Evolutionary conservation across 2,888 invertebrate species (phyloP).

Genomic region (Exephanes ischioxanthus): DNA sequence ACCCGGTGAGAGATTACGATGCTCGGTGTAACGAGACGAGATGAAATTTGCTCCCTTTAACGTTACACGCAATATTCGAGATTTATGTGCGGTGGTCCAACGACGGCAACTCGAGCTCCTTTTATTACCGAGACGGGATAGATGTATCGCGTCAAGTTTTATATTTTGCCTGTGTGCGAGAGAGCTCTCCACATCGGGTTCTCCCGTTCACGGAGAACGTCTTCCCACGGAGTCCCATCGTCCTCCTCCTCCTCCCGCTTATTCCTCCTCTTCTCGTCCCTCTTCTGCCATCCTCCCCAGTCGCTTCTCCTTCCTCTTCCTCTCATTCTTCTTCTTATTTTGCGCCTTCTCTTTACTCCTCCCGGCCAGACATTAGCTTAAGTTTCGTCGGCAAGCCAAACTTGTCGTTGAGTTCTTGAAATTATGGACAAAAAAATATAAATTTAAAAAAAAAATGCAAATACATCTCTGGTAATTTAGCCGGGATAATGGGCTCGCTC

Average conservation of each 20-base stretch:
- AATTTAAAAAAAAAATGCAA: not conserved
- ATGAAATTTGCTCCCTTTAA: slow-evolving; percentile 63
- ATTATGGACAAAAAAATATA: slow-evolving; percentile 35
- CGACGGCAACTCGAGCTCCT: slow-evolving; percentile 66
- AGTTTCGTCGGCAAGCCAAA: slow-evolving; percentile 66
- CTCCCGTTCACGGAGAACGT: slow-evolving; percentile 51
- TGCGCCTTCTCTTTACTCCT: slow-evolving; percentile 43
- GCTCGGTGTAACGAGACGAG: slow-evolving; percentile 33
- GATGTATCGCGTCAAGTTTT: slow-evolving; percentile 53
- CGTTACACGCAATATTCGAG: slow-evolving; percentile 58
- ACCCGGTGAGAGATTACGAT: slow-evolving; percentile 32
- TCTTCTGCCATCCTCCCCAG: slow-evolving; percentile 59
- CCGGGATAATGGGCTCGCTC: no score
- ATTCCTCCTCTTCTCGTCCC: slow-evolving; percentile 60
- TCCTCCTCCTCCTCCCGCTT: slow-evolving; percentile 62
- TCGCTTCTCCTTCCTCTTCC: slow-evolving; percentile 53
- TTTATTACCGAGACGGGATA: slow-evolving; percentile 49
- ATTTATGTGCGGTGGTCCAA: slow-evolving; percentile 63
- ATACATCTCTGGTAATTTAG: not conserved
- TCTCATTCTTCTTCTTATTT: slow-evolving; percentile 51
- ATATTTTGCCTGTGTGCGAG: slow-evolving; percentile 23
- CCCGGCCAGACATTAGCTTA: slow-evolving; percentile 68
- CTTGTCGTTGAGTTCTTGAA: slow-evolving; percentile 48
- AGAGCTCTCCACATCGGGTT: slow-evolving; percentile 51
- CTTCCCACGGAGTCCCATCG: slow-evolving; percentile 70